These are phyloP conservation scores for Columba guinea DNA, from an alignment of 2,797 vertebrate genomes.

Conservation along the genomic window DNA sequence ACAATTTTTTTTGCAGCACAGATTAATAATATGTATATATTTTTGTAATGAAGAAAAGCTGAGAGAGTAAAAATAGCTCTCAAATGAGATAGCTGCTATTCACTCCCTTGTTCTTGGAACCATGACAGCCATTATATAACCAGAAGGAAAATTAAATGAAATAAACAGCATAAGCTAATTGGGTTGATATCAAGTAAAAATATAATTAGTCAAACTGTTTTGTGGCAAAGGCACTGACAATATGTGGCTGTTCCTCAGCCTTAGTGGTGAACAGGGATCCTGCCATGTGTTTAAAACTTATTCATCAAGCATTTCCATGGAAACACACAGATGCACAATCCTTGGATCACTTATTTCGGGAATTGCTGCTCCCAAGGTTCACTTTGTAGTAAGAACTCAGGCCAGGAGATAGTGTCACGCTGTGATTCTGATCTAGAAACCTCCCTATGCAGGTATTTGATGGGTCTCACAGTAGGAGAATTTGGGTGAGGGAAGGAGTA, in stretches of 20 bases:
- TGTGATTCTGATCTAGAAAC: neutral
- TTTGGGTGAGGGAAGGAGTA: neutral
- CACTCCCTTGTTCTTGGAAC: slow-evolving; percentile 48
- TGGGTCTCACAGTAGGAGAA: neutral
- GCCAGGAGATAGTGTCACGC: neutral
- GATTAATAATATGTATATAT: slow-evolving; percentile 32
- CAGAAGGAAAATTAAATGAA: slow-evolving; percentile 15
- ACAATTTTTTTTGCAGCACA: neutral
- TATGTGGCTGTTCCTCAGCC: slow-evolving; percentile 12
- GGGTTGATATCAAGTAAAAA: slow-evolving; percentile 35
- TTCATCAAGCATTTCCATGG: slow-evolving; percentile 54
- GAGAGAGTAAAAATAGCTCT: slow-evolving; percentile 48
- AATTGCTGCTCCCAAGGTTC: neutral
- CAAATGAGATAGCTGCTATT: slow-evolving; percentile 44
- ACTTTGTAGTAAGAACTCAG: neutral
- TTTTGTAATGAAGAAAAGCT: slow-evolving; percentile 17
- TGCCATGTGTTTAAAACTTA: slow-evolving; percentile 45
- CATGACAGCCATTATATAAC: slow-evolving; percentile 61
- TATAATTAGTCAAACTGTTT: slow-evolving; percentile 39
- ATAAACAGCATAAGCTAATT: slow-evolving; percentile 51
- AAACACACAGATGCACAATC: slow-evolving; percentile 34
- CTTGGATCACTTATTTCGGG: slow-evolving; percentile 30
- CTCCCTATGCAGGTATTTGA: neutral
- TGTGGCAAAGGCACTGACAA: neutral
- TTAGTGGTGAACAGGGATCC: neutral